These are phyloP conservation scores for Psylliodes chrysocephalus DNA, from an alignment of 2,888 invertebrate species.

Conservation along the genomic window DNA sequence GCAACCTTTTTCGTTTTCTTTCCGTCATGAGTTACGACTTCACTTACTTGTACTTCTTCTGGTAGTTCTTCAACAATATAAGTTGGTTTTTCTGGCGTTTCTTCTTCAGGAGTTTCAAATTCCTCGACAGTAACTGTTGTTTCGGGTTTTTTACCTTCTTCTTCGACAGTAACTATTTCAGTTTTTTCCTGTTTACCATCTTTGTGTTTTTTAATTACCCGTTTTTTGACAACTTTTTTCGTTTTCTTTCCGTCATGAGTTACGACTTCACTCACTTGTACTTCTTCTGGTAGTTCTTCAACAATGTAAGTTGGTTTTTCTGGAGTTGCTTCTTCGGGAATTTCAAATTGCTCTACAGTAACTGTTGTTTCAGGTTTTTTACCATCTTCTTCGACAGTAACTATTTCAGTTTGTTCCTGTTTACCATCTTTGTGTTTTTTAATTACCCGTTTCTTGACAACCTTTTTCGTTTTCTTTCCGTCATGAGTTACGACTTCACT, in stretches of 20 bases:
- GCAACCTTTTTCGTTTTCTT: conserved; percentile 53
- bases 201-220: conserved; percentile 56
- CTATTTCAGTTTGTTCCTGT: conserved; percentile 52
- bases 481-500: conserved; percentile 34
- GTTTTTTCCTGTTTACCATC: conserved; percentile 56
- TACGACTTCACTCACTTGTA: conserved; percentile 51
- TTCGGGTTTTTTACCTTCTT: conserved; percentile 62
- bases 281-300: conserved; percentile 51
- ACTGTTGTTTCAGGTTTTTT: conserved; percentile 54
- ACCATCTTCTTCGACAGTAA: conserved; percentile 59
- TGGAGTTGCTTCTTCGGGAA: conserved; percentile 36
- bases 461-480: conserved; percentile 50
- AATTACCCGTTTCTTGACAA: conserved; percentile 42
- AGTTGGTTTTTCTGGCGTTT: background rate
- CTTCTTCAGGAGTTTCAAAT: conserved; percentile 37
- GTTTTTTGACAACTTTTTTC: conserved; percentile 55
- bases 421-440: conserved; percentile 48
- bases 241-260: conserved; percentile 48
- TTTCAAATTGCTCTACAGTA: conserved; percentile 43
- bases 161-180: conserved; percentile 48
- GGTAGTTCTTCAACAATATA: conserved; percentile 47
- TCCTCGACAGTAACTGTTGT: conserved; percentile 54
- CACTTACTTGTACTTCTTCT: conserved; percentile 40
- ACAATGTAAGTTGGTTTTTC: conserved; percentile 31
- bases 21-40: conserved; percentile 56